Percentiles rank a stretch among this genome's conserved stretches.
Conservation (phyloP, 2,888 invertebrate species). For the Erannis defoliaria region DNA sequence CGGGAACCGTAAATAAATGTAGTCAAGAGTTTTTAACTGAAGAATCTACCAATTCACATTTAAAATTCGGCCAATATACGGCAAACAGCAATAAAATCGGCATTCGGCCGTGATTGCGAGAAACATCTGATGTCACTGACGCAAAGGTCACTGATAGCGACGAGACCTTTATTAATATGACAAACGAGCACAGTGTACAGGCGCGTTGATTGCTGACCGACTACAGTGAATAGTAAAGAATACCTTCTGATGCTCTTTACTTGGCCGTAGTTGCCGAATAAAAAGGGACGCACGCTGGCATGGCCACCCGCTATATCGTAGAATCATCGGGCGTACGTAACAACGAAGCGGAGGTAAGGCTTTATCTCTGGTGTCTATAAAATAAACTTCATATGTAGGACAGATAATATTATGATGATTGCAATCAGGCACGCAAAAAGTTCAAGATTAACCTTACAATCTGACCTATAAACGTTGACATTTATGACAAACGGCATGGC, state of each 20-base stretch:
- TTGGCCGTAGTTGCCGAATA: neutral
- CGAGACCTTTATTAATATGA: constrained; percentile 39
- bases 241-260: neutral
- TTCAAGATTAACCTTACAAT: constrained; percentile 1
- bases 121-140: constrained; percentile 41
- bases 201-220: neutral
- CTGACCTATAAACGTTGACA: neutral
- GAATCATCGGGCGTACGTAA: too few relatives aligned
- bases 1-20: too few relatives aligned
- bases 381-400: neutral
- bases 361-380: neutral
- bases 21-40: neutral
- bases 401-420: neutral
- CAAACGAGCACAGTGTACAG: constrained; percentile 37
- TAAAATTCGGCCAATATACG: neutral
- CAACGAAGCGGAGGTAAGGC: too few relatives aligned
- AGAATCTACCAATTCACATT: neutral
- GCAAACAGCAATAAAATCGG: constrained; percentile 24
- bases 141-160: constrained; percentile 52
- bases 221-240: neutral
- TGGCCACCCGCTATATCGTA: too few relatives aligned
- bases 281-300: too few relatives aligned
- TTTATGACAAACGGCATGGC: neutral
- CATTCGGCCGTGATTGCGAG: constrained; percentile 33
- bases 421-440: neutral